Evolutionary conservation across 2,113 vertebrate species (phyloP), one percentile per base, ranked within the genome.

Genomic region (Nyctereutes procyonoides): DNA sequence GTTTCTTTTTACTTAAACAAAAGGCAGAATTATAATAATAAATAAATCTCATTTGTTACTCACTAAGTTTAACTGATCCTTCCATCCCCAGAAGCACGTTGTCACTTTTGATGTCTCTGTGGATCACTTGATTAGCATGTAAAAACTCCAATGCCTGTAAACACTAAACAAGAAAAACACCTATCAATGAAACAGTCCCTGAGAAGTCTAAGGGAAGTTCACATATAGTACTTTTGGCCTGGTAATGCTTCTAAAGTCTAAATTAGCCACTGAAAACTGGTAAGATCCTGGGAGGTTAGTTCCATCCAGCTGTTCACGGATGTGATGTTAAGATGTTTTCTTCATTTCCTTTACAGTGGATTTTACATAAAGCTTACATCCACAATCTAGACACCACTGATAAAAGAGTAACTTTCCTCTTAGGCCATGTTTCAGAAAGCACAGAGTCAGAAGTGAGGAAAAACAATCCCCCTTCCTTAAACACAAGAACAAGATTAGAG

Each of bases 31-130:
- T 73, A 26, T 73, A 60, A 30, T 48, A 77, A 83, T n/a, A 90
- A 8, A 82, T 35, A 80, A 90, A 62, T n/a, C 79, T 90, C 65
- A 93, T 28, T 89, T 88, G 80, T 79, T 96, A 99, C 99, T 99
- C 98, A 99, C 99, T 99, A 35, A 99, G 99, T 98, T 99, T 99
- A 96, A 99, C 99, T 0, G 99, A 99, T 97, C 99, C 99, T 92
- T 99, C 99, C 99, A 99, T 99, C 97, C 99, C 99, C 80, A 99
- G 98, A 56, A 99, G 98, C 76, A 99, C 99, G 0, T 99, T 99
- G 98, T 99, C 99, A 98, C 99, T 99, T 98, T 99, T 99, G 96
- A 99, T 99, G 98, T 99, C 99, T 98, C 99, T 99, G 98, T 99
- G 99, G 96, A 99, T 99, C 96, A 99, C 99, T 97, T 99, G 99